A percentile compares a stretch with the other conserved stretches of the same genome.
phyloP scores from a whole-genome alignment of 1,140 invertebrate genomes.

The Lycorma delicatula region DNA sequence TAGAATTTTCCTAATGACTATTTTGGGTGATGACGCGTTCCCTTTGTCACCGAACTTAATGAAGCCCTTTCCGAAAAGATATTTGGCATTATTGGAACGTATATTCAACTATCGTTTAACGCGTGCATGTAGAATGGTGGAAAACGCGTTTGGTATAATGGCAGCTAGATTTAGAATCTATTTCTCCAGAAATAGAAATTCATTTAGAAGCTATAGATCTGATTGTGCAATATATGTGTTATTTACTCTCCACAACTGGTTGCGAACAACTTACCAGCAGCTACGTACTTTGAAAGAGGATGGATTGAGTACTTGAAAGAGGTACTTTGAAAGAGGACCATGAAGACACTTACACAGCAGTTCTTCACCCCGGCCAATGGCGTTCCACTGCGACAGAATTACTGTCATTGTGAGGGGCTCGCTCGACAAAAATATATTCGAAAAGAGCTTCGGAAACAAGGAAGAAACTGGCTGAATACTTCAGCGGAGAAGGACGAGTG shows the following conservation, averaged over 20 bases:
- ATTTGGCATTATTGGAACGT: conserved; percentile 25
- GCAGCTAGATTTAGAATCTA: conserved; percentile 38
- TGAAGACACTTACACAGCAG: conserved; percentile 1
- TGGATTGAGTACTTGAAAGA: no score
- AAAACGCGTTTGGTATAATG: conserved; percentile 41
- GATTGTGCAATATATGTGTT: conserved; percentile 17
- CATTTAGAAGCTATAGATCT: conserved; percentile 24
- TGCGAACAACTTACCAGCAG: conserved; percentile 13
- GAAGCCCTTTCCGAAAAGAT: conserved; percentile 33
- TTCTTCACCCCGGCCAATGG: conserved; percentile 1
- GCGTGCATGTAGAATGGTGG: conserved; percentile 32
- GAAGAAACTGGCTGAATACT: conserved; percentile 1
- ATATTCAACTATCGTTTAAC: conserved; percentile 36
- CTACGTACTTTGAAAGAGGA: conserved; percentile 8
- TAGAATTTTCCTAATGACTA: conserved; percentile 26
- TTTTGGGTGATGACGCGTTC: conserved; percentile 40
- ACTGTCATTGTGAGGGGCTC: not conserved
- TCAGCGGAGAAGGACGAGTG: conserved; percentile 4
- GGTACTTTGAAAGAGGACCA: no score
- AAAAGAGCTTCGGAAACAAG: conserved; percentile 5
- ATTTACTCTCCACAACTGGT: conserved; percentile 24
- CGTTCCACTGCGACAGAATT: not conserved
- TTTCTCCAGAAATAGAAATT: conserved; percentile 32
- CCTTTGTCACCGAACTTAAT: conserved; percentile 34
- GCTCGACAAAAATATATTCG: conserved; percentile 2